Conservation (phyloP, 2,797 vertebrate genomes). For the Platyrinchus mystaceus region DNA sequence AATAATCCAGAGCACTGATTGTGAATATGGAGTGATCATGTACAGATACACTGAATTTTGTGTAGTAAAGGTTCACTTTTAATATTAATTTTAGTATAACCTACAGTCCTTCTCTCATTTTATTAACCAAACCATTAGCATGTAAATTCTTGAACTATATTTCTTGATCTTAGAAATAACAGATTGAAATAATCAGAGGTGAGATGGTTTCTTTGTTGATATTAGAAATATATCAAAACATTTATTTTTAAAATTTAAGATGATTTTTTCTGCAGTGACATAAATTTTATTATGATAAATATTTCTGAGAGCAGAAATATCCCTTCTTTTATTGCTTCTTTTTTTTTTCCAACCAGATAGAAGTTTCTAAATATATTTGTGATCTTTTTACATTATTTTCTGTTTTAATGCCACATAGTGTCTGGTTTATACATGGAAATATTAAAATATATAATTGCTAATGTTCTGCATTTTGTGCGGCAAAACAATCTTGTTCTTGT, state of each 20-base stretch:
- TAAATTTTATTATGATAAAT: background rate
- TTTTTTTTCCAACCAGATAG: background rate
- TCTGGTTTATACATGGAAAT: background rate
- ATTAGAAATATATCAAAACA: background rate
- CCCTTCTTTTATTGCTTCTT: background rate
- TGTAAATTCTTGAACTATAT: background rate
- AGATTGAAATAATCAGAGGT: background rate
- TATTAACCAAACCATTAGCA: background rate
- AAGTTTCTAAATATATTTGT: background rate
- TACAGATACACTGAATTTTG: background rate
- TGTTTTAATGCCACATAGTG: background rate
- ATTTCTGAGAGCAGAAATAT: background rate
- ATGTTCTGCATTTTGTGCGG: background rate
- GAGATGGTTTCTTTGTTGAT: background rate
- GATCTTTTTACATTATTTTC: background rate
- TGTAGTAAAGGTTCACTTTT: background rate
- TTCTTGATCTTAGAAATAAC: background rate
- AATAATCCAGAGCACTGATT: background rate
- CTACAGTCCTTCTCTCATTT: background rate
- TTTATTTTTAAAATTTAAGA: background rate
- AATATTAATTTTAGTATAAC: background rate
- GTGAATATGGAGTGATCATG: background rate
- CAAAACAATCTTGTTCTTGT: background rate
- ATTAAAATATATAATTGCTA: background rate
- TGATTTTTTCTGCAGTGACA: background rate